phyloP scores from a whole-genome alignment of 2,797 vertebrate species.

The Lepus oiostolus region DNA sequence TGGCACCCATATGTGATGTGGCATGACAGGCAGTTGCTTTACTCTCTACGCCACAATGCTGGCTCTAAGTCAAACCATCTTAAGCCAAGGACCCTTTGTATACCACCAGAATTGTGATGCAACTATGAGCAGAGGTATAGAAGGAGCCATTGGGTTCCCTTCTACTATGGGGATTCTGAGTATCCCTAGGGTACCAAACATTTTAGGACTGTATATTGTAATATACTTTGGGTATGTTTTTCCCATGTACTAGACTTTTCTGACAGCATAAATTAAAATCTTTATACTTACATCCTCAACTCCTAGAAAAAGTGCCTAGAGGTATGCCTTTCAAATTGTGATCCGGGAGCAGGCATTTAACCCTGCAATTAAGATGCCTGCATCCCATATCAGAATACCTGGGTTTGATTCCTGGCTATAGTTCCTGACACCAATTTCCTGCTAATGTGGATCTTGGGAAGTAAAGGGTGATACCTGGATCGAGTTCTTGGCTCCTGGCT shows the following conservation, averaged over 20 bases:
- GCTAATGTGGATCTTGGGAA: too few species aligned
- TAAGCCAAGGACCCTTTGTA: background rate
- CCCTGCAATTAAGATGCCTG: too few species aligned
- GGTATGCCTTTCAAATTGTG: conserved; percentile 29
- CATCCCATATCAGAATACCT: too few species aligned
- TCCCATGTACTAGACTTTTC: background rate
- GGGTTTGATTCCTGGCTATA: too few species aligned
- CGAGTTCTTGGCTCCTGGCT: too few species aligned
- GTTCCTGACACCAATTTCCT: too few species aligned
- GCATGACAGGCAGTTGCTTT: too few species aligned
- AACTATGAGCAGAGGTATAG: conserved; percentile 14
- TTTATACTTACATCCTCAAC: background rate
- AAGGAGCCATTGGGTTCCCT: background rate
- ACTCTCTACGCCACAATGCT: too few species aligned
- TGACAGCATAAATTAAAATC: background rate
- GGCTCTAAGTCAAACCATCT: background rate
- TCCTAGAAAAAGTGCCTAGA: conserved; percentile 10
- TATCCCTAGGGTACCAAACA: background rate
- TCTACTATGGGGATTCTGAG: background rate
- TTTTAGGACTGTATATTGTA: background rate
- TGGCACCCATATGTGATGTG: too few species aligned
- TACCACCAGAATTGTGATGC: background rate
- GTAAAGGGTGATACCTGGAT: too few species aligned
- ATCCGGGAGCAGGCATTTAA: too few species aligned
- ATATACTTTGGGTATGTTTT: conserved; percentile 29